Conservation (phyloP, 2,888 invertebrate species). For the Parapristionchus giblindavisi region DNA sequence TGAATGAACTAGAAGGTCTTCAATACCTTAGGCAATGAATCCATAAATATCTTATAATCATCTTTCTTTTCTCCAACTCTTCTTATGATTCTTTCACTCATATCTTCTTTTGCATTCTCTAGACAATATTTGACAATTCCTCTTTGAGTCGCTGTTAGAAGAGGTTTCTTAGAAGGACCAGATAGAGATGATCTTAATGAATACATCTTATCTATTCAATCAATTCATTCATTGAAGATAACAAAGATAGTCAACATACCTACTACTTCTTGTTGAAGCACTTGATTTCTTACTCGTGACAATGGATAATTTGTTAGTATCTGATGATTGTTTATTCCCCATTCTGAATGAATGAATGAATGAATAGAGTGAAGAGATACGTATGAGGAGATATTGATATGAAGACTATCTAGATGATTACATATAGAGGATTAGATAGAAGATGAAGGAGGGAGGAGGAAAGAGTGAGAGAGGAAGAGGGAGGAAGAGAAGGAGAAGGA, state of each 20-base stretch:
- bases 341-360: neutral
- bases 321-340: neutral
- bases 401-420: too few species aligned
- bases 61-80: slow-evolving; percentile 57
- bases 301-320: neutral
- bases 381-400: neutral
- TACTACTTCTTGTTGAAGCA: neutral
- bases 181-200: neutral
- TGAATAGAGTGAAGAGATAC: neutral
- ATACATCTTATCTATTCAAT: neutral
- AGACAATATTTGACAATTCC: slow-evolving; percentile 63
- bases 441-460: too few species aligned
- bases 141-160: slow-evolving; percentile 51
- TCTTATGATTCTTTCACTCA: slow-evolving; percentile 59
- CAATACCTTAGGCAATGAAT: slow-evolving; percentile 48
- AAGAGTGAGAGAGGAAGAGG: neutral
- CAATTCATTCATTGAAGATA: neutral
- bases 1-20: neutral
- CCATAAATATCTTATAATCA: slow-evolving; percentile 56
- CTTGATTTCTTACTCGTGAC: neutral
- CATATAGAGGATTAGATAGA: too few species aligned
- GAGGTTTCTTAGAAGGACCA: slow-evolving; percentile 42
- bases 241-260: neutral
- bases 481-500: neutral
- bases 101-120: slow-evolving; percentile 62